Evolutionary conservation across 2,888 invertebrate genomes (phyloP), one percentile per base, ranked within the genome.

Genomic region (Rhamphomyia laevipes): DNA sequence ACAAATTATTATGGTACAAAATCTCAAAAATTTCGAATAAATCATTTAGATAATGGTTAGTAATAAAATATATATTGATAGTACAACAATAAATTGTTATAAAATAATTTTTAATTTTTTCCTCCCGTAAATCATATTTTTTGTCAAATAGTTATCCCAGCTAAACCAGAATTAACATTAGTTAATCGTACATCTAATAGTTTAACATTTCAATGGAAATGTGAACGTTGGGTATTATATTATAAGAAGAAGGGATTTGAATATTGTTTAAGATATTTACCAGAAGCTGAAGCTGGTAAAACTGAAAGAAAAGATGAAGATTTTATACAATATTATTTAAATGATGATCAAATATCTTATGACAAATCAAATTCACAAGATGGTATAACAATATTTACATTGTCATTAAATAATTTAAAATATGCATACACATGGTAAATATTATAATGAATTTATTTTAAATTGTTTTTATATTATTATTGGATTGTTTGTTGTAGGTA

Each of bases 401-500:
- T 40, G 13, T 18, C 17, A 16, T n/a, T 50, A 11, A 16, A 33
- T 5, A 44, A 51, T 16, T 35, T 51, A 4, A 16, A 38, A 38
- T 51, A 38, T 37, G 48, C 51, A 1, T 46, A 51, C 37, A 51
- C 46, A n/a, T 51, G 51, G 51, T 46, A 51, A 45, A 33, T 41
- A 21, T 41, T 7, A 4, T 17, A 13, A 21, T 41, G 11, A 11
- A 17, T 38, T 38, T 38, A 17, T 40, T 17, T n/a, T 27, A 27
- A 27, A 27, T 27, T 27, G 9, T 27, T 27, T 27, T 27, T 5
- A 7, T 2, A 7, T 6, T 27, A 7, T 27, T 27, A 13, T 63
- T 67, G 2, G 57, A 61, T 18, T 54, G n/a, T n/a, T 27, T 27
- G 9, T 27, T 63, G 61, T 48, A 57, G 77, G 45, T 89, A 86